Conservation (phyloP, 2,113 vertebrate species). For the Amazona guildingii region DNA sequence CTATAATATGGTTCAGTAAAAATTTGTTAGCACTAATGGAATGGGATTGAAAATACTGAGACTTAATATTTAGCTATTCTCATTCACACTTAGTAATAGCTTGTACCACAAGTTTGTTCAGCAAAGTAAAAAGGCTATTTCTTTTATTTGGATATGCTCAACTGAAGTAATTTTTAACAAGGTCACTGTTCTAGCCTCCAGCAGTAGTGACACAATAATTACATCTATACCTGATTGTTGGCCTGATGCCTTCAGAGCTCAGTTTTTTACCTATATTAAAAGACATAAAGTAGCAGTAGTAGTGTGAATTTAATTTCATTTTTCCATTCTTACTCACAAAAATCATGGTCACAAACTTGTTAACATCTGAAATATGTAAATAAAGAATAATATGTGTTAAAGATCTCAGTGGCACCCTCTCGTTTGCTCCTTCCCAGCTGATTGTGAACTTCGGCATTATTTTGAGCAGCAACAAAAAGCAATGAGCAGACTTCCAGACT, state of each 20-base stretch:
- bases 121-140: background rate
- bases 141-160: background rate
- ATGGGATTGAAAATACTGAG: background rate
- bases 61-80: background rate
- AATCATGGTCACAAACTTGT: background rate
- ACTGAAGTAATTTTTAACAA: background rate
- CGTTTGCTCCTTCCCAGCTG: background rate
- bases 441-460: background rate
- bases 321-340: background rate
- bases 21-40: background rate
- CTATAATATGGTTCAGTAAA: background rate
- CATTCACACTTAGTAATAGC: background rate
- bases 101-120: background rate
- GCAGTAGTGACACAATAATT: background rate
- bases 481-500: background rate
- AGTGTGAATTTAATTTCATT: background rate
- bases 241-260: background rate
- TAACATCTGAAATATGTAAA: background rate
- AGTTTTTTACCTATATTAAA: background rate
- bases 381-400: background rate
- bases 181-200: background rate
- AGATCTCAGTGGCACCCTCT: background rate
- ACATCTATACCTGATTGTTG: background rate
- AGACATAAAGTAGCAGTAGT: background rate
- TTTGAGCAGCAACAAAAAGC: background rate